Evolutionary conservation across 2,888 invertebrate species (phyloP).

Genomic region (Danaus chrysippus): DNA sequence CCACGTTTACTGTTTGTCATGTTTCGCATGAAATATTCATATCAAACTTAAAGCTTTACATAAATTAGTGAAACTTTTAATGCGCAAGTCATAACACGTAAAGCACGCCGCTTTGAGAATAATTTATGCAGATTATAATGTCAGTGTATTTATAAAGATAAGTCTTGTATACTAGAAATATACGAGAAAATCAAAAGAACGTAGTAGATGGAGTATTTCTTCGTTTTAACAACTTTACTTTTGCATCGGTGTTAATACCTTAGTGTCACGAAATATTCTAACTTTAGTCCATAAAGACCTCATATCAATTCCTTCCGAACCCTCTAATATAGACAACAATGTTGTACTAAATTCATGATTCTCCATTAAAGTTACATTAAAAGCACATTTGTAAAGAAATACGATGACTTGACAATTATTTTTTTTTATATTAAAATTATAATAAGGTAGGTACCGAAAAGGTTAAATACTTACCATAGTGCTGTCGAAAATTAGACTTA

Average conservation of each 20-base stretch:
- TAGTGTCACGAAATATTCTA: constrained; percentile 36
- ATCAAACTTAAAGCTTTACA: background rate
- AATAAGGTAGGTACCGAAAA: constrained; percentile 18
- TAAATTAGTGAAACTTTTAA: background rate
- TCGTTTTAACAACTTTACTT: background rate
- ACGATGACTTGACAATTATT: constrained; percentile 28
- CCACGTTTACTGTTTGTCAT: background rate
- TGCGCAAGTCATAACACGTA: background rate
- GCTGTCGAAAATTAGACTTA: no score
- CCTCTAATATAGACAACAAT: constrained; percentile 11
- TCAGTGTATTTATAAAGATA: no score
- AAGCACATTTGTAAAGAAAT: constrained; percentile 15
- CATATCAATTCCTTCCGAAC: constrained; percentile 35
- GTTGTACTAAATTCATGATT: constrained; percentile 13
- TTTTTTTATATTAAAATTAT: constrained; percentile 17
- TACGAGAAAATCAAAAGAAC: no score
- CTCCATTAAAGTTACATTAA: constrained; percentile 18
- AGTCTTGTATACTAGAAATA: no score
- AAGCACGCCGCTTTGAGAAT: background rate
- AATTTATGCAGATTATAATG: background rate
- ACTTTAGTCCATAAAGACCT: constrained; percentile 60
- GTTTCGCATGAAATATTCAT: constrained; percentile 6
- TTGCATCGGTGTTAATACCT: constrained; percentile 18
- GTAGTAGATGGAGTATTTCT: no score
- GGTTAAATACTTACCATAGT: constrained; percentile 35